Conservation (phyloP, 2,797 vertebrate species). For the Pantherophis alleghaniensis region DNA sequence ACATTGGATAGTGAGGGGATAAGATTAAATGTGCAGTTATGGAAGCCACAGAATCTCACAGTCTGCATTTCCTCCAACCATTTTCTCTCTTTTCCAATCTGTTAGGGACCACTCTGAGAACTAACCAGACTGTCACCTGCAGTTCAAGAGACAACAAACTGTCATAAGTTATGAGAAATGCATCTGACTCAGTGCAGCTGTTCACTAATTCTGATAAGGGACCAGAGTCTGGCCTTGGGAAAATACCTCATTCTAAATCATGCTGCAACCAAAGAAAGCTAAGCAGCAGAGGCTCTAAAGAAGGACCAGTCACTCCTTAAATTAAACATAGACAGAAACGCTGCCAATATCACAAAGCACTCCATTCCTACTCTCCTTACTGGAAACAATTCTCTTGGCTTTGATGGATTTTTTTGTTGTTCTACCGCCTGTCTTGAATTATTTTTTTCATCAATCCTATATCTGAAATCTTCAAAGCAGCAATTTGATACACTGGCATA, state of each 20-base stretch:
- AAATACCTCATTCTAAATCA: not conserved
- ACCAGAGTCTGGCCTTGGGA: not conserved
- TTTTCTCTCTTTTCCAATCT: not conserved
- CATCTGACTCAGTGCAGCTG: not conserved
- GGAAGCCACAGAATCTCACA: not conserved
- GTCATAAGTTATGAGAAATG: not conserved
- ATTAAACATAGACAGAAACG: not conserved
- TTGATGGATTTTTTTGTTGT: not conserved
- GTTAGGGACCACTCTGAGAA: not conserved
- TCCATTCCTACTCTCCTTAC: not conserved
- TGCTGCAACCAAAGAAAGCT: not conserved
- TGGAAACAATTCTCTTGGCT: not conserved
- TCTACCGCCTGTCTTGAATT: not conserved
- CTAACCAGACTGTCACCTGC: not conserved
- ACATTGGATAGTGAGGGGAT: not conserved
- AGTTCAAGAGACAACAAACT: not conserved
- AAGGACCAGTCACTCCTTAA: not conserved
- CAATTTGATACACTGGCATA: not conserved
- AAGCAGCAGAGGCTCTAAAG: not conserved
- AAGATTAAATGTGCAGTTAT: not conserved
- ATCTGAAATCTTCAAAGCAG: not conserved
- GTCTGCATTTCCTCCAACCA: not conserved
- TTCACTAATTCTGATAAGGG: not conserved
- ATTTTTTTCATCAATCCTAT: not conserved
- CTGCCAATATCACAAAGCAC: not conserved